Evolutionary conservation across 2,888 invertebrate species (phyloP).

Genomic region (Brenthis hecate): DNA sequence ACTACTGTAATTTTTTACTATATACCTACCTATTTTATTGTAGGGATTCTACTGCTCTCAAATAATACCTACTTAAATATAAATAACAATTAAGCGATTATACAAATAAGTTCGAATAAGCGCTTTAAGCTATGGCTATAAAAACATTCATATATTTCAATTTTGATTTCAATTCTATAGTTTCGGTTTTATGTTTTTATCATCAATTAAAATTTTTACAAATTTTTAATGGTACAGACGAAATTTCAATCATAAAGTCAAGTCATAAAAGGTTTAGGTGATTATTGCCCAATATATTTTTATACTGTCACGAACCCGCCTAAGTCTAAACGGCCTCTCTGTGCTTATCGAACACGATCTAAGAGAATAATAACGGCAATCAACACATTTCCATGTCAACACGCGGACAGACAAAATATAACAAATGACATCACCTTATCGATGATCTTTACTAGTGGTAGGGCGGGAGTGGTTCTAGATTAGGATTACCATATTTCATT

Average conservation of each 20-base stretch:
- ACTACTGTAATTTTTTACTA: too few relatives aligned
- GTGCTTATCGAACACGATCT: constrained; percentile 62
- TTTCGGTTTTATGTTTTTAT: too few relatives aligned
- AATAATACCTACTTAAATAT: too few relatives aligned
- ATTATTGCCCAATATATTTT: constrained; percentile 10
- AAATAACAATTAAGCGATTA: too few relatives aligned
- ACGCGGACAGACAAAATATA: constrained; percentile 53
- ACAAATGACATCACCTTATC: constrained; percentile 72
- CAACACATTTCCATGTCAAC: constrained; percentile 74
- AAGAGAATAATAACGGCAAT: constrained; percentile 60
- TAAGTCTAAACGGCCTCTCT: constrained; percentile 4
- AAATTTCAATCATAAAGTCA: not conserved
- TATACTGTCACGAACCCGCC: constrained; percentile 6
- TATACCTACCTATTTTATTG: too few relatives aligned
- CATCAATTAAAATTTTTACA: not conserved
- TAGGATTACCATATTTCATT: not conserved
- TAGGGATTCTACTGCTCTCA: too few relatives aligned
- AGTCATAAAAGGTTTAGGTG: constrained; percentile 2
- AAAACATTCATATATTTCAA: too few relatives aligned
- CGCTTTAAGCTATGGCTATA: too few relatives aligned
- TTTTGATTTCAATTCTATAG: too few relatives aligned
- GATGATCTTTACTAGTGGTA: constrained; percentile 56
- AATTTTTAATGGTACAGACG: not conserved
- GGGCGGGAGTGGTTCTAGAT: too few relatives aligned
- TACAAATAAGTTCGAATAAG: too few relatives aligned